Conservation (phyloP, 1,140 invertebrate genomes). For the Agrypnia vestita region DNA sequence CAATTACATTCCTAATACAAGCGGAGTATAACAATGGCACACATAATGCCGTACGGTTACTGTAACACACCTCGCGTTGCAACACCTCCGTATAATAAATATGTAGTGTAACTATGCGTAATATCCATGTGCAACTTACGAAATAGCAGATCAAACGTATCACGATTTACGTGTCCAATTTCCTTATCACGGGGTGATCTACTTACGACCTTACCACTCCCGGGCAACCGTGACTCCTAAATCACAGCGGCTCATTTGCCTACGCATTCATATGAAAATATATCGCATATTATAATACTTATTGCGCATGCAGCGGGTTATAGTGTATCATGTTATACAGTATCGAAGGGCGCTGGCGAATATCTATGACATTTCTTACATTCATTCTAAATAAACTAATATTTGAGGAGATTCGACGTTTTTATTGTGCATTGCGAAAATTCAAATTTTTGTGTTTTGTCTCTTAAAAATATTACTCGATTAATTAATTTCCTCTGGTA, state of each 20-base stretch:
- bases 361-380: too few relatives aligned
- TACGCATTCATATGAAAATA: too few relatives aligned
- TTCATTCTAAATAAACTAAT: too few relatives aligned
- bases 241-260: slow-evolving; percentile 37
- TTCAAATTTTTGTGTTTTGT: too few relatives aligned
- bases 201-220: slow-evolving; percentile 28
- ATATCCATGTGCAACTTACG: slow-evolving; percentile 44
- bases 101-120: slow-evolving; percentile 27
- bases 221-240: slow-evolving; percentile 54
- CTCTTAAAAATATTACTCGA: too few relatives aligned
- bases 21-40: slow-evolving; percentile 13
- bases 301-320: too few relatives aligned
- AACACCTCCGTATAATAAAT: slow-evolving; percentile 5
- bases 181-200: slow-evolving; percentile 53
- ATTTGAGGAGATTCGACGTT: too few relatives aligned
- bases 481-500: too few relatives aligned
- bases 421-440: too few relatives aligned
- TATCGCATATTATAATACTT: too few relatives aligned
- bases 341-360: too few relatives aligned
- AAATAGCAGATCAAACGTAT: slow-evolving; percentile 57
- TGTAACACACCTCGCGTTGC: slow-evolving; percentile 13
- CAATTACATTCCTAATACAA: slow-evolving; percentile 31
- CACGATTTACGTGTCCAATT: slow-evolving; percentile 54
- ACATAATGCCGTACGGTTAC: not conserved
- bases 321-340: too few relatives aligned